Percentiles rank a stretch among this genome's conserved stretches.
phyloP scores from a whole-genome alignment of 1,140 invertebrate species.

The Paramacrobiotus metropolitanus region DNA sequence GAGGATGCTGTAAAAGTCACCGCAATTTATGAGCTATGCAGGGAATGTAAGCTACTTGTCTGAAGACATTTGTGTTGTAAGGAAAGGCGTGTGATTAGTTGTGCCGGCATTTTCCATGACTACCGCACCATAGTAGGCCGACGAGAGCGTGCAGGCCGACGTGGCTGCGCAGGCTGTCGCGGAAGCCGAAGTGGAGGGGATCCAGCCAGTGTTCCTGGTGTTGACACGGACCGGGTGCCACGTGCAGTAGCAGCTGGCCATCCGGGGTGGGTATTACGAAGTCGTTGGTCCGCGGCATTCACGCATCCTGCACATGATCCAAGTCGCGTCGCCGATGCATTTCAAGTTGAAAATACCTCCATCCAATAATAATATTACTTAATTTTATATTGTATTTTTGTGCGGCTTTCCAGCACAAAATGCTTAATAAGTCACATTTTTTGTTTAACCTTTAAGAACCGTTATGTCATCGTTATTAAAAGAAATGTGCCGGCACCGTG shows the following conservation, averaged over 20 bases:
- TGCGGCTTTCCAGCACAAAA: too few relatives aligned
- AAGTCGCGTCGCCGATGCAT: too few relatives aligned
- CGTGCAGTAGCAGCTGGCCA: not conserved
- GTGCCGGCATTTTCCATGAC: not conserved
- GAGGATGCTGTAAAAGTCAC: not conserved
- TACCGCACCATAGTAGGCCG: not conserved
- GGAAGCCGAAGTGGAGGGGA: slow-evolving; percentile 1
- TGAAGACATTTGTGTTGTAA: too few relatives aligned
- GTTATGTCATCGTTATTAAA: too few relatives aligned
- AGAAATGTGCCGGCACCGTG: too few relatives aligned
- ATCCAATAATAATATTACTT: too few relatives aligned
- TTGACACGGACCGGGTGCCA: not conserved
- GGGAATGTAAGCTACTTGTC: too few relatives aligned
- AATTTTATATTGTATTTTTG: too few relatives aligned
- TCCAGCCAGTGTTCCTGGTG: slow-evolving; percentile 1
- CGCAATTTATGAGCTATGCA: too few relatives aligned
- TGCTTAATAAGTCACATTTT: too few relatives aligned
- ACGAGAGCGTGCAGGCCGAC: not conserved
- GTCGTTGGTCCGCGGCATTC: not conserved
- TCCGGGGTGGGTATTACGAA: not conserved
- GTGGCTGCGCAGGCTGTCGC: not conserved
- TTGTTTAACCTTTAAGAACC: too few relatives aligned
- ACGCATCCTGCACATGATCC: not conserved
- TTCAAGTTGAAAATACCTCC: too few relatives aligned
- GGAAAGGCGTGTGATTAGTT: not conserved